Evolutionary conservation across 2,797 vertebrate species (phyloP), one percentile per base, ranked within the genome.

Genomic region (Pseudochromis fuscus): DNA sequence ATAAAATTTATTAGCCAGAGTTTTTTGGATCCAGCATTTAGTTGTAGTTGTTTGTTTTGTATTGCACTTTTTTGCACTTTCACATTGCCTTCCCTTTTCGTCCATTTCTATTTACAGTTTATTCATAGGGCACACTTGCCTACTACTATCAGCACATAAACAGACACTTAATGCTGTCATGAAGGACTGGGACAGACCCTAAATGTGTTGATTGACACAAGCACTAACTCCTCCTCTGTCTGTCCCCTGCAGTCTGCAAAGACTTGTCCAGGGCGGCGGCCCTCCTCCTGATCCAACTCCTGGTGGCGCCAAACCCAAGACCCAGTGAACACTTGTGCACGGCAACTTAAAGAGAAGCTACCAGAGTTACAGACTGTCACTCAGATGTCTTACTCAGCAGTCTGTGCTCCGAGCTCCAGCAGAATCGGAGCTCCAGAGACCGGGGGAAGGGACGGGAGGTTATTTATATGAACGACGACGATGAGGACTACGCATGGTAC

Each of bases 331-430:
- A 67, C 64, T 38, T 40, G 77, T 35, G 86, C 74, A 84, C 57
- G 84, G 64, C 48, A 62, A 67, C 24, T 78, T 50, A 60, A 69
- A 56, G 42, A 68, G 60, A 76, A 67, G 55, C 76, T 83, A 68
- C 40, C 68, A 61, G 87, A 90, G 90, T 84, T 74, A 69, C 88
- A 87, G 83, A 77, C 87, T 88, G 91, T 90, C 92, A 93, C 91
- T 94, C 91, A 86, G 87, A 93, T 90, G 93, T 95, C 93, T 94
- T 94, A 94, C 91, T 80, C 68, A 83, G 79, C 84, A 85, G 84
- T 83, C 87, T 92, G 88, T 77, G 71, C 85, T 90, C 86, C 72
- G 77, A 55, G 78, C 72, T 79, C 85, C 73, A 60, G 59, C 72
- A 59, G 69, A 44, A n/a, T n/a, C 18, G 11, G 63, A 70, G 71